Evolutionary conservation across 2,113 vertebrate genomes (phyloP).

Genomic region (Etia nguti): DNA sequence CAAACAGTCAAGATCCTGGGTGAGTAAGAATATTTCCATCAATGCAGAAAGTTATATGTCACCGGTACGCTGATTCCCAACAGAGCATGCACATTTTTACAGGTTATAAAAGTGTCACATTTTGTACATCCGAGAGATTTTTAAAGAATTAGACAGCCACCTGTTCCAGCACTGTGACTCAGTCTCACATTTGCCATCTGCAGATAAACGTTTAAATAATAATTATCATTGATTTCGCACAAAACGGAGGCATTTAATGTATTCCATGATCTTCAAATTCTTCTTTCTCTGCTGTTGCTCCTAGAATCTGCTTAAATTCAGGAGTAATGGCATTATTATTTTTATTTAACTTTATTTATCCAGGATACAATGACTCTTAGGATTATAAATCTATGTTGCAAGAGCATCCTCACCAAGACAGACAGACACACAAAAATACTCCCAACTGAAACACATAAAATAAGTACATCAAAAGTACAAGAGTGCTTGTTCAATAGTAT

Average conservation of each 20-base stretch:
- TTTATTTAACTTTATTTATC: not conserved
- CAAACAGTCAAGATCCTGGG: constrained; percentile 77
- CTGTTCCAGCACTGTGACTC: not conserved
- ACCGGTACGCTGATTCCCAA: not conserved
- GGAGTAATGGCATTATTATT: not conserved
- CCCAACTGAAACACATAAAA: not conserved
- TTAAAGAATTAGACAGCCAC: not conserved
- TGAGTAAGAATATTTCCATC: constrained; percentile 53
- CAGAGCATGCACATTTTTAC: not conserved
- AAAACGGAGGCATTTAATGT: not conserved
- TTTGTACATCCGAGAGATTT: not conserved
- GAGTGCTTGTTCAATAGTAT: accelerated
- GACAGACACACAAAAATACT: not conserved
- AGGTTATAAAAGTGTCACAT: not conserved
- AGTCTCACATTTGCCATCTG: not conserved
- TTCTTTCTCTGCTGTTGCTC: not conserved
- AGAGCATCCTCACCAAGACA: not conserved
- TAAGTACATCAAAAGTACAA: not conserved
- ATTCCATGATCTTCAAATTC: not conserved
- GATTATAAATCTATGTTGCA: not conserved
- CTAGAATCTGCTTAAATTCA: not conserved
- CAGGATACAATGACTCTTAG: not conserved
- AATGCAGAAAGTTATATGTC: not conserved
- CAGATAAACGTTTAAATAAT: not conserved
- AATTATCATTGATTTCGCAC: not conserved